Conservation (phyloP, 64 coral and sea anemone genomes). For the Actinia tenebrosa region DNA sequence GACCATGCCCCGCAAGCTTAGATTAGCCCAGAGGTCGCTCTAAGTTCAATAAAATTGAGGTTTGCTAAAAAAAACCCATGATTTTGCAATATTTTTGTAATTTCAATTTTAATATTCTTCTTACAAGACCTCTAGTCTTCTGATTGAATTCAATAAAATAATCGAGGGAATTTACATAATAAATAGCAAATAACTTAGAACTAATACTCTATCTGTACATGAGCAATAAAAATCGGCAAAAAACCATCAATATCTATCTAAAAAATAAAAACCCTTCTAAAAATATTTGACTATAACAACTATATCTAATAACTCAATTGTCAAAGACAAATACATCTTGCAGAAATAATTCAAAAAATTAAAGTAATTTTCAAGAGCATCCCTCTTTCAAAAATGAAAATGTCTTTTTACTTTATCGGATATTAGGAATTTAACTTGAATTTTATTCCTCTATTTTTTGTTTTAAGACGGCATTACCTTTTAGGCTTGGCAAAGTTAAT, state of each 20-base stretch:
- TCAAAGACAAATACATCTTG: background rate
- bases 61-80: background rate
- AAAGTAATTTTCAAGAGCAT: background rate
- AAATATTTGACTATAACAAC: background rate
- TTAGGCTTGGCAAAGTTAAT: background rate
- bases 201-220: background rate
- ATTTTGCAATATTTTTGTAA: background rate
- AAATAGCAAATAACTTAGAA: background rate
- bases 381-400: conserved; percentile 6
- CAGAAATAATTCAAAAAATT: background rate
- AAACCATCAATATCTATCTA: background rate
- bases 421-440: background rate
- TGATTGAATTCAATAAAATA: background rate
- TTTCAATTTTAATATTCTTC: background rate
- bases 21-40: background rate
- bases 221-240: background rate
- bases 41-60: background rate
- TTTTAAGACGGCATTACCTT: background rate
- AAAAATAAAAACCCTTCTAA: background rate
- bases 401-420: too few species aligned
- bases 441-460: background rate
- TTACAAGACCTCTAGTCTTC: background rate
- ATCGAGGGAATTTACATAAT: background rate
- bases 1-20: background rate
- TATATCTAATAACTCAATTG: background rate